Evolutionary conservation across 2,113 vertebrate species (phyloP).

Genomic region (Mus spicilegus): DNA sequence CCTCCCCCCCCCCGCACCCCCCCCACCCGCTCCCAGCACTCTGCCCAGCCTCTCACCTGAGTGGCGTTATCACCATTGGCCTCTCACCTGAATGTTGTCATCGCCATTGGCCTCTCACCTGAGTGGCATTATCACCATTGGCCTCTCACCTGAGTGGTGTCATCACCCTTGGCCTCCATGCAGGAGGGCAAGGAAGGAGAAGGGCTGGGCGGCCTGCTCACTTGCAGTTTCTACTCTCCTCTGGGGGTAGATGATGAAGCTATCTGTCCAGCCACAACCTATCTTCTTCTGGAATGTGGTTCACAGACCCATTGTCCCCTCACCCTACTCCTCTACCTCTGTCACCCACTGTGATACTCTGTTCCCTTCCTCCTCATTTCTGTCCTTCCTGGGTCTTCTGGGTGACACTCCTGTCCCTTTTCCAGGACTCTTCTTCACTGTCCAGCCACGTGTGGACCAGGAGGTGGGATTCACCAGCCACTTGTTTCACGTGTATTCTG

Average conservation of each 20-base stretch:
- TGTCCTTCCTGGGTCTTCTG: neutral
- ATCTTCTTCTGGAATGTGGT: neutral
- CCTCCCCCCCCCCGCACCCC: too few species aligned
- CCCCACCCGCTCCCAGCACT: too few species aligned
- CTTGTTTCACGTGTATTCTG: neutral
- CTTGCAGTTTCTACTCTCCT: neutral
- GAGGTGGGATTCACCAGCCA: accelerated
- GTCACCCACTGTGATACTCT: accelerated
- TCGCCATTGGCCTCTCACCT: neutral
- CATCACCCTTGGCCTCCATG: neutral
- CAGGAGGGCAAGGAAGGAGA: too few species aligned
- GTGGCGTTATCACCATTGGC: neutral
- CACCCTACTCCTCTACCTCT: accelerated
- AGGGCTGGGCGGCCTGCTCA: neutral
- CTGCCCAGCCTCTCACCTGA: neutral
- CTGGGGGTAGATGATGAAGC: neutral
- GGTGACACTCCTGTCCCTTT: neutral
- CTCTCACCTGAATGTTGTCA: neutral
- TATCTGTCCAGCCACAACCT: neutral
- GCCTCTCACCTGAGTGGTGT: neutral
- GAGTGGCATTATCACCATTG: neutral
- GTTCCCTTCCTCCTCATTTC: neutral
- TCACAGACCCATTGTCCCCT: neutral
- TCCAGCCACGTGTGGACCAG: neutral
- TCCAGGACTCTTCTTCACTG: neutral